Base-by-base conservation (phyloP, 2,797 vertebrate species). In the Cichlasoma orientale region DNA sequence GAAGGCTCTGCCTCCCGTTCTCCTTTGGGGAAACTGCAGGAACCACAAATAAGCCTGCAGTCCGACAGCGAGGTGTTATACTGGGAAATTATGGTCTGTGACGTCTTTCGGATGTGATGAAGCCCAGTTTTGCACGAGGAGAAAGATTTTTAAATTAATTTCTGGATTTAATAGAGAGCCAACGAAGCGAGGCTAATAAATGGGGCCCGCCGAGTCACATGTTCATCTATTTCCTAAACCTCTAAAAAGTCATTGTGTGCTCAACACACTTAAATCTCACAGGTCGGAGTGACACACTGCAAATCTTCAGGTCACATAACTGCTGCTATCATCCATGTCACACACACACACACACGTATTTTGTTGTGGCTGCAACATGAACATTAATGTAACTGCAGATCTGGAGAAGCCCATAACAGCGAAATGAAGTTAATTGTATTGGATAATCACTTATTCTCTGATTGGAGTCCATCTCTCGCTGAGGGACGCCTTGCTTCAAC, bases 21-120 rank as follows among this genome's bases (percentile, higher is more conserved):
- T 27, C 0, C 6, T 63, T 63, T 25, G 25, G 23, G 23, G 59
- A 63, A 63, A 3, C 4, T 66, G 19, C 25, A 0, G 0, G 9
- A 66, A 47, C 3, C 41, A 27, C 61, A 53, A 4, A 8, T n/a
- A 21, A 53, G 1, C 2, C n/a, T 21, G 52, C 52, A 11, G n/a
- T 21, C 52, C 21, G 10, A 54, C 52, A 54, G 50, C 8, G 7
- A n/a, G 9, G 7, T n/a, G 7, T n/a, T 52, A 18, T 7, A 18
- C 1, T 52, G 19, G 8, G 10, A 36, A 36, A 36, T n/a, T 52
- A 9, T n/a, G 19, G 18, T 9, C 38, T 44, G 14, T 2, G 23
- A 66, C 38, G 16, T 27, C 38, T 66, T 36, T 36, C 9, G 10
- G 33, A 36, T 36, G 1, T 3, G 33, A 9, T 3, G 33, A 36